These are phyloP conservation scores for Plebejus melissa DNA, from an alignment of 2,888 invertebrate genomes.

Conservation along the genomic window DNA sequence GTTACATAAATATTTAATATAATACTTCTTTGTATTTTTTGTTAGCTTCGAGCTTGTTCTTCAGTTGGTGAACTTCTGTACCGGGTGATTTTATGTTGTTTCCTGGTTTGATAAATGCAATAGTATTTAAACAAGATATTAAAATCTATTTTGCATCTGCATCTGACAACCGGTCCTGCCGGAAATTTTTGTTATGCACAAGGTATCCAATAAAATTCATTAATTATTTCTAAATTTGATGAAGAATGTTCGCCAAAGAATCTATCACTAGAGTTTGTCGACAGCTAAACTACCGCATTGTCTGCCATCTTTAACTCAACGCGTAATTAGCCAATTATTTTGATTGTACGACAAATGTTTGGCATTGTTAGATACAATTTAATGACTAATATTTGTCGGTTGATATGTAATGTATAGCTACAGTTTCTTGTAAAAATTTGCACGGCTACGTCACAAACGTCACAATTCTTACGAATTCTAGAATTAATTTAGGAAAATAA, in stretches of 20 bases:
- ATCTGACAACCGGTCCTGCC: background rate
- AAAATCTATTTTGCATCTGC: background rate
- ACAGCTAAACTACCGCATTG: conserved; percentile 19
- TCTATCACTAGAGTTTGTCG: conserved; percentile 16
- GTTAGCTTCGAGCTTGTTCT: background rate
- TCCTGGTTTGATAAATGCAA: background rate
- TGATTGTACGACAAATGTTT: background rate
- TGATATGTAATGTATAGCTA: background rate
- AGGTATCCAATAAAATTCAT: background rate
- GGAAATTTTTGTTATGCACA: background rate
- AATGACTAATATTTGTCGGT: background rate
- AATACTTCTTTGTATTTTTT: background rate
- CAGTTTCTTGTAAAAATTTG: background rate
- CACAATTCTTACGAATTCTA: too few relatives aligned
- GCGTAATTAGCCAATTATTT: background rate
- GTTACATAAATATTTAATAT: background rate
- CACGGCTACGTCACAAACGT: too few relatives aligned
- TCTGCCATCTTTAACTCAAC: conserved; percentile 16
- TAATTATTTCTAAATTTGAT: conserved; percentile 4
- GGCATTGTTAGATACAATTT: conserved; percentile 13
- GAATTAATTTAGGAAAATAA: background rate
- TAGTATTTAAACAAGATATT: background rate
- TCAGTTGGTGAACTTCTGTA: background rate
- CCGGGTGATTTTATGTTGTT: background rate
- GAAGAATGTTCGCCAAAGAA: conserved; percentile 21